Conservation (phyloP, 2,888 invertebrate genomes). For the Yponomeuta malinellus region DNA sequence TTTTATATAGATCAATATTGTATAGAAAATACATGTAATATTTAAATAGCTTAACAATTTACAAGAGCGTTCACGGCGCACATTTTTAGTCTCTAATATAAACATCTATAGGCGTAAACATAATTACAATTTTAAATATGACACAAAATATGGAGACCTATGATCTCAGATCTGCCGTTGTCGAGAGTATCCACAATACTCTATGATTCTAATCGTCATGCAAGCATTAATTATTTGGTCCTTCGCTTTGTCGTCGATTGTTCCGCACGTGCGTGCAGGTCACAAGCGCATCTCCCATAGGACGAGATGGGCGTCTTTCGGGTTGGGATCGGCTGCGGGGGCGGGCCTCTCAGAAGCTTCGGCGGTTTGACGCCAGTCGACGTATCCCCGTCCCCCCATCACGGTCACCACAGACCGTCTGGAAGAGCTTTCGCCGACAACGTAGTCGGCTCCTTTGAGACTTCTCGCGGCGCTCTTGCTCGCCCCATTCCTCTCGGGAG, state of each 20-base stretch:
- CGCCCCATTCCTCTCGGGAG: slow-evolving; percentile 19
- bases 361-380: slow-evolving; percentile 87
- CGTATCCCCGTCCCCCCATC: slow-evolving; percentile 92
- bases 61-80: slow-evolving; percentile 10
- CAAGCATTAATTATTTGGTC: slow-evolving; percentile 25
- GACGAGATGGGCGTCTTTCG: slow-evolving; percentile 91
- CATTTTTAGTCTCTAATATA: slow-evolving; percentile 7
- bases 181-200: not conserved
- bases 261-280: slow-evolving; percentile 29
- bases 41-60: not conserved
- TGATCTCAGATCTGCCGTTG: slow-evolving; percentile 38
- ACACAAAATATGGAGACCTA: slow-evolving; percentile 38
- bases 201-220: slow-evolving; percentile 13
- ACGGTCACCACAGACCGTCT: slow-evolving; percentile 87
- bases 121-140: slow-evolving; percentile 36
- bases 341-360: slow-evolving; percentile 75
- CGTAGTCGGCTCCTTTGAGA: slow-evolving; percentile 59
- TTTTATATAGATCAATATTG: not conserved
- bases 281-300: slow-evolving; percentile 85
- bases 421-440: slow-evolving; percentile 63
- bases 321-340: slow-evolving; percentile 81
- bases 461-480: slow-evolving; percentile 53
- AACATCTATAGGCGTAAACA: slow-evolving; percentile 11
- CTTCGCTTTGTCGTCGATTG: slow-evolving; percentile 8
- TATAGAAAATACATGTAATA: not conserved